Base-by-base conservation (phyloP, 2,113 vertebrate species). In the Paedocypris sp. region DNA sequence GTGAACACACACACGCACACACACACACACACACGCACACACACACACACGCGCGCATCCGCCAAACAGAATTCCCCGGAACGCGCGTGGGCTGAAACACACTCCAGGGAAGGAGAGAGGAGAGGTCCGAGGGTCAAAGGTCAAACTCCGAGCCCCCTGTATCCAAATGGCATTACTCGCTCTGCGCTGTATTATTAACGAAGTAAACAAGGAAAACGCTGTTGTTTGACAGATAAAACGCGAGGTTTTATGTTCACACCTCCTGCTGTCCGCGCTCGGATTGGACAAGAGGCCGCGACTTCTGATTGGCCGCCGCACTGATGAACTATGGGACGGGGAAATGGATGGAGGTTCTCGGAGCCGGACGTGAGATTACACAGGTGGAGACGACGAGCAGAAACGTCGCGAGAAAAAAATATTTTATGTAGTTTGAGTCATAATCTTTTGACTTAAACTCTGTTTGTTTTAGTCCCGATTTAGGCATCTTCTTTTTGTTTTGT, bases 121-220 rank as follows among this genome's bases (percentile, higher is more conserved):
- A 63, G 54, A 50, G 52, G 66, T 45, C 39, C 46, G 45, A n/a
- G 49, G 60, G 19, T 64, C 42, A 65, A 69, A 66, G 69, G 62
- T 53, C 62, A 50, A 23, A 35, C 58, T 46, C 52, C 48, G 35
- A 46, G 66, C 61, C 48, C 66, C 63, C 63, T 72, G 60, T 47
- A 72, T 60, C 57, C 64, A 65, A 74, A 69, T 59, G 60, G 33
- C 69, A 46, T 63, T 66, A 57, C 69, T 71, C 45, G 51, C 50
- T 53, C 66, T 46, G 43, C 64, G 31, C 54, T 69, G 60, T 64
- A 72, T 72, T 72, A 67, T 75, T 69, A 53, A 72, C 69, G 63
- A 72, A 59, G 54, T 47, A 70, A 72, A 77, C 51, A 65, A 35
- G 46, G 13, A 45, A 67, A 57, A 52, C 42, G 35, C 19, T 48